Evolutionary conservation across 1,140 invertebrate species (phyloP).

Genomic region (Monomorium pharaonis): DNA sequence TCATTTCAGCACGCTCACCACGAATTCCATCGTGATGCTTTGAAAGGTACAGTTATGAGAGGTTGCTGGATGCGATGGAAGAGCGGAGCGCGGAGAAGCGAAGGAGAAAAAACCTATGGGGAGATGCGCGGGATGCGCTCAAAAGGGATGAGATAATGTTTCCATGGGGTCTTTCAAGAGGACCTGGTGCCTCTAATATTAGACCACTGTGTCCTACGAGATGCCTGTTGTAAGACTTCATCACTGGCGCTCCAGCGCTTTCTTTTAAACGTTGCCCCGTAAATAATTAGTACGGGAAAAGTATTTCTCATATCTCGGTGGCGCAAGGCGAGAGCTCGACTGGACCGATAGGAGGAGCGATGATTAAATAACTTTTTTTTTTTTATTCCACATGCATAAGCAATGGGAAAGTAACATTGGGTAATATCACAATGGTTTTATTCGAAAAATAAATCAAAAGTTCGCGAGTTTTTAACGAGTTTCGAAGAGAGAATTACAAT

Average conservation of each 20-base stretch:
- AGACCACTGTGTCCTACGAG: conserved; percentile 60
- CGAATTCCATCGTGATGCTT: conserved; percentile 42
- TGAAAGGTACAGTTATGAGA: conserved; percentile 32
- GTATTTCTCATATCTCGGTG: not conserved
- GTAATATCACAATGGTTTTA: not conserved
- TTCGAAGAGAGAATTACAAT: not conserved
- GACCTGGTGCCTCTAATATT: conserved; percentile 71
- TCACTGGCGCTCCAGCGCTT: not conserved
- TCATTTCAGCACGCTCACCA: conserved; percentile 14
- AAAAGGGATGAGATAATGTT: conserved; percentile 67
- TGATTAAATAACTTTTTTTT: not conserved
- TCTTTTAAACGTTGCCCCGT: not conserved
- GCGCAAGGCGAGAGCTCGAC: too few relatives aligned
- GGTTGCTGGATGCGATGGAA: conserved; percentile 43
- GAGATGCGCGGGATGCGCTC: not conserved
- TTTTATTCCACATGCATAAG: not conserved
- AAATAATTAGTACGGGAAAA: conserved; percentile 34
- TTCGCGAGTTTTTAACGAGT: not conserved
- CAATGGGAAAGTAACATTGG: not conserved
- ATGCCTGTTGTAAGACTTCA: conserved; percentile 13
- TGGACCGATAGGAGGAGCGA: not conserved
- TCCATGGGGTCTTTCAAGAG: conserved; percentile 58
- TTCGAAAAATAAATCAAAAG: not conserved
- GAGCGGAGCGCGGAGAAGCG: conserved; percentile 22
- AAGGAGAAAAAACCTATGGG: conserved; percentile 19